phyloP scores from a whole-genome alignment of 2,113 vertebrate species.

The Myotis brandtii region DNA sequence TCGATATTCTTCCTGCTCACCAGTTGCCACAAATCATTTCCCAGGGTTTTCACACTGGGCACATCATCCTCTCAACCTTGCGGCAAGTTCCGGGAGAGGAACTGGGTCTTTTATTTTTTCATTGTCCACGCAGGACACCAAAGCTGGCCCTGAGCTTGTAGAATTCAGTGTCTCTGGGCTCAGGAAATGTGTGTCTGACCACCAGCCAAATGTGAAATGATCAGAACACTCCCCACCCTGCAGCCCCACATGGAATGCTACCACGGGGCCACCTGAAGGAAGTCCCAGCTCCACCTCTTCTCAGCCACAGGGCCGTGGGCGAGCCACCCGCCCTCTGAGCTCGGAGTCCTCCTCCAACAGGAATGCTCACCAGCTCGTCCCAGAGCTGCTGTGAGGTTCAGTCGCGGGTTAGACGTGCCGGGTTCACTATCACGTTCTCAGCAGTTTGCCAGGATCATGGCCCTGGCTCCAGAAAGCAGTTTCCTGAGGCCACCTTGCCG shows the following conservation, averaged over 20 bases:
- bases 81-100: neutral
- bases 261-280: neutral
- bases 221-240: neutral
- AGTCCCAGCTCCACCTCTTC: neutral
- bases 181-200: neutral
- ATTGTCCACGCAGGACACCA: neutral
- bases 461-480: neutral
- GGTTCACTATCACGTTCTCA: neutral
- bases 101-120: neutral
- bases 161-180: neutral
- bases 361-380: accelerated
- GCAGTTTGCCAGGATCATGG: neutral
- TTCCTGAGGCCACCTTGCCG: neutral
- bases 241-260: neutral
- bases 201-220: neutral
- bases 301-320: neutral
- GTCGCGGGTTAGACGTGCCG: accelerated
- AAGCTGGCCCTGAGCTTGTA: neutral
- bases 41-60: neutral
- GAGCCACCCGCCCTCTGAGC: neutral
- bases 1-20: neutral
- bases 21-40: neutral
- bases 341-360: accelerated
- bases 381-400: neutral
- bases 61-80: neutral